Evolutionary conservation across 2,888 invertebrate species (phyloP).

Genomic region (Pseudanteris insignis): DNA sequence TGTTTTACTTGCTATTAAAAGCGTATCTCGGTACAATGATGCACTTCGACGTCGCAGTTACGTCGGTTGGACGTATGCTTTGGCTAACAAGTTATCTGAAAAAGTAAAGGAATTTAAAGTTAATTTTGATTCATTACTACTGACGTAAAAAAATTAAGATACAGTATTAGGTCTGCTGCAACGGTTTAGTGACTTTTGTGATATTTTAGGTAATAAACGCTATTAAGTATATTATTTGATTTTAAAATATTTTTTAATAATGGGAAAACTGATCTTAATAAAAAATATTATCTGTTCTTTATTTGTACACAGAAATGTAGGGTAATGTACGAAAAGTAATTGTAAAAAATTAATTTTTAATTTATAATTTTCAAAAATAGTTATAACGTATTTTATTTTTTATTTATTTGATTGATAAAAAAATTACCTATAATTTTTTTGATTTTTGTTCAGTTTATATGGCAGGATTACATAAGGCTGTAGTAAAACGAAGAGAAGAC

Average conservation of each 20-base stretch:
- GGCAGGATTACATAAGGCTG: slow-evolving; percentile 42
- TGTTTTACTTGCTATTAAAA: slow-evolving; percentile 23
- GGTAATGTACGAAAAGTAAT: too few relatives aligned
- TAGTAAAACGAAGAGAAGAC: slow-evolving; percentile 52
- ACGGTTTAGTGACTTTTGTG: too few relatives aligned
- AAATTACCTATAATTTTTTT: slow-evolving; percentile 53
- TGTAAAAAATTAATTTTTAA: too few relatives aligned
- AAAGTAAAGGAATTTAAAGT: not conserved
- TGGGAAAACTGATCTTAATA: too few relatives aligned
- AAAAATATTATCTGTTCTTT: too few relatives aligned
- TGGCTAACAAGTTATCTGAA: slow-evolving; percentile 64
- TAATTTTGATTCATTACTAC: not conserved
- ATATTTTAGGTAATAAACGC: too few relatives aligned
- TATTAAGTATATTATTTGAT: too few relatives aligned
- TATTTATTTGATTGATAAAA: not conserved
- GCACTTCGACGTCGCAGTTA: slow-evolving; percentile 34
- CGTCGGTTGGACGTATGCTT: slow-evolving; percentile 61
- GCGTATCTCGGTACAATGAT: slow-evolving; percentile 23
- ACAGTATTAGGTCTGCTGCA: too few relatives aligned
- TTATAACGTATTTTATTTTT: slow-evolving; percentile 2
- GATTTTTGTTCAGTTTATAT: not conserved
- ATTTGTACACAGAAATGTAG: too few relatives aligned
- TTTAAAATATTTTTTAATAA: too few relatives aligned
- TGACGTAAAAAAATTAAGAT: too few relatives aligned
- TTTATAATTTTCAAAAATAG: too few relatives aligned